Base-by-base conservation (phyloP, 1,140 invertebrate species). In the Drosophila ogumai region DNA sequence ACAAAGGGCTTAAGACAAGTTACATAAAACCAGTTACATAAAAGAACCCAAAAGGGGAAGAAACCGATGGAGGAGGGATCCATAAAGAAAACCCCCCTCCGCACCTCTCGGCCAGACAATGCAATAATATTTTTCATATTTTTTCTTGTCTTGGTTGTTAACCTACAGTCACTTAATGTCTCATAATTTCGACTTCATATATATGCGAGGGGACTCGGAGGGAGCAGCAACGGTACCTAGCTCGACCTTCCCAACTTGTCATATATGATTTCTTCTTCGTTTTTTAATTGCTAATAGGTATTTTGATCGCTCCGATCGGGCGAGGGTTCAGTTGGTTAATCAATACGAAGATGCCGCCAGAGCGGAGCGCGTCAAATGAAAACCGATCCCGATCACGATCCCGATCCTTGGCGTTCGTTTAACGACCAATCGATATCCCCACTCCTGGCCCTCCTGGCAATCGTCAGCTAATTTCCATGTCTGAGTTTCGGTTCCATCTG, bases 71-170 rank as follows among this genome's bases (percentile, higher is more conserved):
- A 75, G 64, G 49, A 75, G 64, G 49, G 54, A 38, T 55, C 66
- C 44, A 73, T 46, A 80, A 81, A 75, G 56, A 68, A 66, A 65
- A 50, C 49, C 34, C 50, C 50, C 76, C 66, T 74, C 72, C 63
- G 69, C 58, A 50, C 78, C 74, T 68, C 66, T 63, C 44, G 17
- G n/a, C 17, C 84, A 80, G 76, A 87, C 84, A 90, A 90, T 90
- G 75, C 85, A 90, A 79, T 90, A 81, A 90, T 90, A 90, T 90
- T 76, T 90, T 90, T 90, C 86, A 90, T 86, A 90, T 90, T 90
- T 90, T 76, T 65, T 52, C 59, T 22, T 38, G 19, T 34, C 38
- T 75, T 74, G 68, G 52, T 36, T 57, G 65, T 52, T 85, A 81
- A 85, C 65, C 82, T 67, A 71, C 65, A 79, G 78, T 81, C 86